Base-by-base conservation (phyloP, 1,140 invertebrate species). In the Drosophila funebris region DNA sequence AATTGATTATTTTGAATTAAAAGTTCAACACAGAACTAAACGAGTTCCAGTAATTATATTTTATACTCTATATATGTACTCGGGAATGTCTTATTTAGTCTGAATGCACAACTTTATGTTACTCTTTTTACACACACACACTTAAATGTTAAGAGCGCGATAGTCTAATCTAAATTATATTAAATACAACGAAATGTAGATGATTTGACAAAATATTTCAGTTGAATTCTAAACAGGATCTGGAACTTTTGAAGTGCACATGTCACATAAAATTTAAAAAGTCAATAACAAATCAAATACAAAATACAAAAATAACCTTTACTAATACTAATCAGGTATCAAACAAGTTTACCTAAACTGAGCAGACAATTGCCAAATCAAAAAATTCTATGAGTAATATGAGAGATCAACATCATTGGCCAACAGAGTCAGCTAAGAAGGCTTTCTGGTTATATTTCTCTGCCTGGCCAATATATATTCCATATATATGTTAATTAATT, bases 271-370 rank as follows among this genome's bases (percentile, higher is more conserved):
- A 20, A n/a, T n/a, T n/a, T 6, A 57, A 41, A 24, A 7, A 46
- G 5, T 22, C 18, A 20, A 22, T 22, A 11, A n/a, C 22, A 43
- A 20, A 24, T 41, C 5, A 16, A 37, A 20, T 22, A 6, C 2
- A 31, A 46, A 46, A 22, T 4, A 14, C 1, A 18, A 22, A 52
- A 20, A n/a, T 16, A 11, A 33, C 29, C 5, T 13, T 8, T 14
- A 22, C 4, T 5, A 9, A 27, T 7, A 31, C 39, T 13, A 22
- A 33, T 46, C 33, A 8, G n/a, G 6, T 13, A 22, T 27, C 44
- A 33, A 60, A 46, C 56, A 33, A 60, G 41, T 46, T 60, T 33
- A n/a, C n/a, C n/a, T n/a, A 31, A 57, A 24, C 14, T n/a, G 36
- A 14, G 29, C 8, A 0, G 14, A 14, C 3, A 44, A 33, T 44